Evolutionary conservation across 2,113 vertebrate genomes (phyloP).

Genomic region (Mola mola): DNA sequence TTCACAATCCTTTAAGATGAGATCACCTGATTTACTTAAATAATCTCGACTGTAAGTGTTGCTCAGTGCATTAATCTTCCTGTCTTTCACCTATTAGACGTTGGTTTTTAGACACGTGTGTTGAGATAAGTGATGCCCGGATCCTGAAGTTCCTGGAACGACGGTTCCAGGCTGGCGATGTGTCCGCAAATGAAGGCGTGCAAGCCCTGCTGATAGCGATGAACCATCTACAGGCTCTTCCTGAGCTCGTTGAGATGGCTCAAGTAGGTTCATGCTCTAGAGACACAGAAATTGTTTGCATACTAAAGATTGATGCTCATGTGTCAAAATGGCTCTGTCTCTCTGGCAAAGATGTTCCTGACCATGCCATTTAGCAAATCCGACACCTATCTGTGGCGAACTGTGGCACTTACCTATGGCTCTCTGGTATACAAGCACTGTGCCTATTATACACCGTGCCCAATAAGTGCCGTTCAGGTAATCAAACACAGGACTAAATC

Average conservation of each 20-base stretch:
- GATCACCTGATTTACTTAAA: too few relatives aligned
- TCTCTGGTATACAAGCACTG: slow-evolving; percentile 84
- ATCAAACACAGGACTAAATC: not conserved
- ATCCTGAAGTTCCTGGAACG: slow-evolving; percentile 81
- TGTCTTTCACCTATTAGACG: slow-evolving; percentile 64
- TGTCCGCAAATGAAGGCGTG: slow-evolving; percentile 71
- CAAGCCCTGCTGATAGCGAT: slow-evolving; percentile 76
- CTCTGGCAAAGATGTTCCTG: slow-evolving; percentile 79
- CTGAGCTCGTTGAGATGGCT: slow-evolving; percentile 73
- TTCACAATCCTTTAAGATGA: too few relatives aligned
- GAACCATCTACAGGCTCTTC: slow-evolving; percentile 71
- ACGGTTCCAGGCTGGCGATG: slow-evolving; percentile 74
- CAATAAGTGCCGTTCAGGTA: slow-evolving; percentile 83
- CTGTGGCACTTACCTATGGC: slow-evolving; percentile 83
- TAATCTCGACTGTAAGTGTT: too few relatives aligned
- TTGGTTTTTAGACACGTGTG: slow-evolving; percentile 82
- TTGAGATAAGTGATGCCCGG: slow-evolving; percentile 74
- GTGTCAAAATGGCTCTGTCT: not conserved
- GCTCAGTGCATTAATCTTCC: not conserved
- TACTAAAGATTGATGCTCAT: not conserved
- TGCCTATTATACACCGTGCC: slow-evolving; percentile 72
- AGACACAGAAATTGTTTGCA: not conserved
- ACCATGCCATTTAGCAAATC: slow-evolving; percentile 77
- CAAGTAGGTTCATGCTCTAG: slow-evolving; percentile 62
- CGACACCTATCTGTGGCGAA: slow-evolving; percentile 65